These are phyloP conservation scores for Chrysolina oricalcia DNA, from an alignment of 2,888 invertebrate genomes.

Conservation along the genomic window DNA sequence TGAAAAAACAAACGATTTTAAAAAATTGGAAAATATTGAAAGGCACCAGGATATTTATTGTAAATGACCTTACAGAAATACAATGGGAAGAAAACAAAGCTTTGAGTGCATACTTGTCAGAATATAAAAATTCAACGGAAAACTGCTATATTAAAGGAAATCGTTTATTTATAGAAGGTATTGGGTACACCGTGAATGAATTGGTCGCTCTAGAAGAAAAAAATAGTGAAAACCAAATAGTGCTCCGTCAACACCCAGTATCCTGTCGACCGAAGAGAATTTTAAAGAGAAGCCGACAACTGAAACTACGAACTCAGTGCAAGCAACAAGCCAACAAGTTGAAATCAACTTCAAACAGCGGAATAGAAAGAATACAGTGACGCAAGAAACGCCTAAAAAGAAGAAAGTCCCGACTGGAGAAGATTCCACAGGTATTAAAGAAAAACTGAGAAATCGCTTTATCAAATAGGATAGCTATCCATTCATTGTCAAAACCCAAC, in stretches of 20 bases:
- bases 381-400: conserved; percentile 13
- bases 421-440: conserved; percentile 25
- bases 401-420: conserved; percentile 11
- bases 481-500: conserved; percentile 15
- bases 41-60: background rate
- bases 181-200: background rate
- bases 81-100: background rate
- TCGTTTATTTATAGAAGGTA: background rate
- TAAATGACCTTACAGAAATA: background rate
- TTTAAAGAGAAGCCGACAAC: background rate
- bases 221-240: background rate
- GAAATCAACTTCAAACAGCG: conserved; percentile 14
- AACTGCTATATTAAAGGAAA: background rate
- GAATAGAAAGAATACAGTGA: background rate
- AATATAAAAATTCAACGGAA: background rate
- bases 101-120: background rate
- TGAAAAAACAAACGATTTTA: too few species aligned
- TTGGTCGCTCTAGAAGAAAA: background rate
- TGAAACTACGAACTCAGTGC: background rate
- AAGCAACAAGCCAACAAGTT: conserved; percentile 8
- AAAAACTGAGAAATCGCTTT: conserved; percentile 23
- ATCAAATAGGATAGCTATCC: conserved; percentile 9
- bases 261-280: background rate
- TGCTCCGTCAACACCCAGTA: background rate
- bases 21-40: background rate